A percentile compares a stretch with the other conserved stretches of the same genome.
Evolutionary conservation across 2,888 invertebrate species (phyloP).

Genomic region (Tuberolachnus salignus): DNA sequence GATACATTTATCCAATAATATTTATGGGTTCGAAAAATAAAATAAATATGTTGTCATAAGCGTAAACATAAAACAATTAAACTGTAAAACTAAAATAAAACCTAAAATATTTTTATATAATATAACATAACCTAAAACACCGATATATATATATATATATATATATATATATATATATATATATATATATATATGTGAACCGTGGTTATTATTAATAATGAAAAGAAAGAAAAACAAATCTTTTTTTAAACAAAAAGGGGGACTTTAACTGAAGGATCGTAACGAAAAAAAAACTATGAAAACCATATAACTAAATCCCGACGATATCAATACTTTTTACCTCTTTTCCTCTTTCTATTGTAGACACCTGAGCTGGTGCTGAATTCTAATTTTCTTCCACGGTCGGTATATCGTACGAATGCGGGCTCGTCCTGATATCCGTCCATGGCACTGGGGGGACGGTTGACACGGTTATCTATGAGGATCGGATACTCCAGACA

Average conservation of each 20-base stretch:
- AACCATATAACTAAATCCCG: no score
- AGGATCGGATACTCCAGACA: no score
- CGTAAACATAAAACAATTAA: neutral
- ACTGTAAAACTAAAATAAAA: no score
- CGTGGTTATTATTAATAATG: neutral
- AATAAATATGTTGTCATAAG: no score
- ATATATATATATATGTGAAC: neutral
- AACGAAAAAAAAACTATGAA: neutral
- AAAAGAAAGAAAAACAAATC: neutral
- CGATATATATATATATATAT: neutral
- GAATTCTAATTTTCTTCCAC: conserved; percentile 6
- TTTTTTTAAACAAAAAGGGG: neutral
- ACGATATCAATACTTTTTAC: conserved; percentile 13
- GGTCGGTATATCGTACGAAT: neutral
- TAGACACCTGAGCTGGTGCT: neutral
- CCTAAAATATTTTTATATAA: no score
- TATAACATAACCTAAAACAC: no score
- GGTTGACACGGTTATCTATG: no score
- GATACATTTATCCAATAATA: conserved; percentile 3
- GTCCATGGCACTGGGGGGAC: neutral
- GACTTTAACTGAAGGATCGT: no score
- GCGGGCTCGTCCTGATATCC: neutral
- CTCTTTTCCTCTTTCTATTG: neutral
- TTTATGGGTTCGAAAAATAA: neutral
- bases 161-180: no score